A percentile compares a stretch with the other conserved stretches of the same genome.
Evolutionary conservation across 2,888 invertebrate species (phyloP).

Genomic region (Auanema sp.): DNA sequence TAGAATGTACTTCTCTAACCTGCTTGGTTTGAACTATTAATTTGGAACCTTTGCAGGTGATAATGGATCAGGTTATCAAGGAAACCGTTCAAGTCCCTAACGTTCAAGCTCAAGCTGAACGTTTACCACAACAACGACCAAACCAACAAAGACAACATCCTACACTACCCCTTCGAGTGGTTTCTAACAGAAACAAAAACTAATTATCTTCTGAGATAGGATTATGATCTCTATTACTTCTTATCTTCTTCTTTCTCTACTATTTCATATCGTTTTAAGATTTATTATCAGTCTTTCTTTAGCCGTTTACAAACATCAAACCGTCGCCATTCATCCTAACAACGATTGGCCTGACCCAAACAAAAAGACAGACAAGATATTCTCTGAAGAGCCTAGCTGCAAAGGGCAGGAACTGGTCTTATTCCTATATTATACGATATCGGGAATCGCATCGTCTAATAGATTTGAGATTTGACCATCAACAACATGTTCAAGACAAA

Average conservation of each 20-base stretch:
- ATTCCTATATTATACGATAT: neutral
- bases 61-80: constrained; percentile 47
- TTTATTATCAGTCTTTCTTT: too few relatives aligned
- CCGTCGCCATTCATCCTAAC: constrained; percentile 2
- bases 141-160: too few relatives aligned
- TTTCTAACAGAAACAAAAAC: too few relatives aligned
- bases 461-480: constrained; percentile 6
- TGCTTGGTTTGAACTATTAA: constrained; percentile 1
- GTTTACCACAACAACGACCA: too few relatives aligned
- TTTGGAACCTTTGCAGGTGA: constrained; percentile 24
- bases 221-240: too few relatives aligned
- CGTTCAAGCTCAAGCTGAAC: too few relatives aligned
- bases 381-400: constrained; percentile 1
- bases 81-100: constrained; percentile 26
- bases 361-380: neutral
- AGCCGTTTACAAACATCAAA: neutral
- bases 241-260: too few relatives aligned
- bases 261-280: too few relatives aligned
- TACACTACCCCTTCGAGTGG: too few relatives aligned
- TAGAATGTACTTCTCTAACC: neutral
- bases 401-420: constrained; percentile 3
- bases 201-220: too few relatives aligned
- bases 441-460: constrained; percentile 9
- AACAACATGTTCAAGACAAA: too few relatives aligned
- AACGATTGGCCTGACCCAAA: constrained; percentile 1